These are phyloP conservation scores for cattle (Bos taurus) DNA, from an alignment of 2,113 vertebrate species.

Conservation along the genomic window ARS-UCD2.0 NC_037337.1:90524501-90525000, in stretches of 20 bases:
- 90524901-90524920: neutral
- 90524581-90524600: conserved; percentile 58
- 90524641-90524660: neutral
- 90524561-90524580: conserved; percentile 70
- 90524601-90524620: conserved; percentile 52
- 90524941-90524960: neutral
- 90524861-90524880: neutral
- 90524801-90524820: neutral
- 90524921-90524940: neutral
- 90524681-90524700: neutral
- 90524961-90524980: neutral
- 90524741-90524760: neutral
- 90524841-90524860: neutral
- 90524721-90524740: neutral
- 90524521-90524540: conserved; percentile 71
- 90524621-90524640: neutral
- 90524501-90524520: conserved; percentile 67
- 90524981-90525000: neutral
- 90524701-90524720: neutral
- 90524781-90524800: neutral
- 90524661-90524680: neutral
- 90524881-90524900: neutral
- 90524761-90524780: neutral
- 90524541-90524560: conserved; percentile 60
- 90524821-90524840: neutral